These are phyloP conservation scores for Andricus quercusramuli DNA, from an alignment of 2,888 invertebrate genomes.

Conservation along the genomic window DNA sequence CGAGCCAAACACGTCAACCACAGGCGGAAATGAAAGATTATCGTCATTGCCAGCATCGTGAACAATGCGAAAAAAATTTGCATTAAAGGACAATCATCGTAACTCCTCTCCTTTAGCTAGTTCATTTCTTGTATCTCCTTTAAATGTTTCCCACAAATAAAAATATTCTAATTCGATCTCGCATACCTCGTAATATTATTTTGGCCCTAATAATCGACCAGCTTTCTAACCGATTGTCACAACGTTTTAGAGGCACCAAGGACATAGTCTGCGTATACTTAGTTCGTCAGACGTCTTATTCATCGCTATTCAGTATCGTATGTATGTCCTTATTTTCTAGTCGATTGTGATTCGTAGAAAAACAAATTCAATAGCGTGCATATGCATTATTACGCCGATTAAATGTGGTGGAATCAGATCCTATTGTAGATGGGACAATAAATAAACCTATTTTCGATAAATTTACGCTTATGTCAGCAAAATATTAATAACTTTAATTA, in stretches of 20 bases:
- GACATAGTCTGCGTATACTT: slow-evolving; percentile 58
- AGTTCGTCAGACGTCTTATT: slow-evolving; percentile 50
- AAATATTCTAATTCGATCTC: slow-evolving; percentile 34
- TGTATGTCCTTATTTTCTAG: slow-evolving; percentile 34
- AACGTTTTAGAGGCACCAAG: slow-evolving; percentile 61
- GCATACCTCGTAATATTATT: slow-evolving; percentile 8
- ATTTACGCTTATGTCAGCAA: no score
- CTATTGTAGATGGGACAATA: slow-evolving; percentile 1
- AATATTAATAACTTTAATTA: no score
- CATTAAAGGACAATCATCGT: slow-evolving; percentile 1
- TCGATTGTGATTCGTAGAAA: slow-evolving; percentile 29
- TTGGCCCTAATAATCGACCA: slow-evolving; percentile 1
- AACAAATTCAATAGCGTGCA: slow-evolving; percentile 33
- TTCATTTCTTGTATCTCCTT: not conserved
- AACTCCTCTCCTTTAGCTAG: slow-evolving; percentile 20
- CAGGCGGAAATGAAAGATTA: not conserved
- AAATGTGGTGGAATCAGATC: not conserved
- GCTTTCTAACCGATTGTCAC: slow-evolving; percentile 55
- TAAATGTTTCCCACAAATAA: slow-evolving; percentile 49
- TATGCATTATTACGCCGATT: slow-evolving; percentile 24
- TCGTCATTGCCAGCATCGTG: slow-evolving; percentile 49
- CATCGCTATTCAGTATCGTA: slow-evolving; percentile 58
- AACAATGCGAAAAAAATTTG: not conserved
- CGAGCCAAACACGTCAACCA: slow-evolving; percentile 53
- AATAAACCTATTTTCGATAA: no score